Conservation (phyloP, 1,140 invertebrate genomes). For the Bombus pascuorum region DNA sequence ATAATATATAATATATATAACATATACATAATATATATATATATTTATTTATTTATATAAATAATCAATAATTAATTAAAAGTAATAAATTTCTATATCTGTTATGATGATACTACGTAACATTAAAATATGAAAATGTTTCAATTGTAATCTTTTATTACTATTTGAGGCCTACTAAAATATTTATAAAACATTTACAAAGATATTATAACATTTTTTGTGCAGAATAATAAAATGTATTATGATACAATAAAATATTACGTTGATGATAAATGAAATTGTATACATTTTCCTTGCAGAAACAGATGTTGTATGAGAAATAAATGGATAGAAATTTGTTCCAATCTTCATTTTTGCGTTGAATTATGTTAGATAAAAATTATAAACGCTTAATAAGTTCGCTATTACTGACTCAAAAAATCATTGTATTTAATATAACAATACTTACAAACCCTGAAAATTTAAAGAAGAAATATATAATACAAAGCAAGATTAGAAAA, state of each 20-base stretch:
- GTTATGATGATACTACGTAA: background rate
- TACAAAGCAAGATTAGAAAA: background rate
- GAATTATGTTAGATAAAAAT: background rate
- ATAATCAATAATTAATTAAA: background rate
- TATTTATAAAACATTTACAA: conserved; percentile 19
- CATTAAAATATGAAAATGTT: background rate
- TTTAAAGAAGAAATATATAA: background rate
- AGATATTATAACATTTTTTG: background rate
- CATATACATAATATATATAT: no score
- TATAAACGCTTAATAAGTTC: background rate
- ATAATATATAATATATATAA: no score
- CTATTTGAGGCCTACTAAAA: conserved; percentile 8
- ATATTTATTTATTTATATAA: background rate
- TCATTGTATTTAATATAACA: background rate
- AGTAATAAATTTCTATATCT: background rate
- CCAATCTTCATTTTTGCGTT: no score
- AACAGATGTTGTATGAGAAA: background rate
- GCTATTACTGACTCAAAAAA: background rate
- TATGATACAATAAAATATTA: conserved; percentile 12
- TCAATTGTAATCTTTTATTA: background rate
- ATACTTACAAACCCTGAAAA: background rate
- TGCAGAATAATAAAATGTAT: background rate
- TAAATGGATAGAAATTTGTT: background rate
- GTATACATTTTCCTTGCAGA: background rate
- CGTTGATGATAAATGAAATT: background rate